Evolutionary conservation across 2,113 vertebrate genomes (phyloP).

Genomic region (Grammomys dolichurus): DNA sequence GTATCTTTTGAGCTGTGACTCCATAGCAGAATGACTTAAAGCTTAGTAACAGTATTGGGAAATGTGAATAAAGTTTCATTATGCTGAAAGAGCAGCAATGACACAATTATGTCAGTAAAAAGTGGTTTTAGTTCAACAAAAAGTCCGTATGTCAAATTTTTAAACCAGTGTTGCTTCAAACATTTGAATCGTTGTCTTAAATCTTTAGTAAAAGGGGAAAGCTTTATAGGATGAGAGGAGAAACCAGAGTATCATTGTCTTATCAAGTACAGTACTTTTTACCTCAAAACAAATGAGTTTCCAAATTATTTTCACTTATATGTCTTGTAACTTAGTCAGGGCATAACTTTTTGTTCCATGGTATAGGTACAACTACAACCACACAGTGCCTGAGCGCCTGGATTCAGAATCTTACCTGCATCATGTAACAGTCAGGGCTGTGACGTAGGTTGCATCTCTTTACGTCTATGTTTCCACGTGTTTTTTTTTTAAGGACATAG

Average conservation of each 20-base stretch:
- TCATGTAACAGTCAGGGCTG: neutral
- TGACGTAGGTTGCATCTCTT: neutral
- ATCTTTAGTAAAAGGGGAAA: no score
- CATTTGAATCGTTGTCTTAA: neutral
- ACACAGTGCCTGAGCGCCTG: neutral
- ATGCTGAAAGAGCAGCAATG: neutral
- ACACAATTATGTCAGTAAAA: slow-evolving; percentile 20
- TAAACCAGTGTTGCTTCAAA: neutral
- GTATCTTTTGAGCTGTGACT: no score
- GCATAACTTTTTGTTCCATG: neutral
- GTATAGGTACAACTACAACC: neutral
- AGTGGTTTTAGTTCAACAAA: neutral
- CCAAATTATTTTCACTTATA: neutral
- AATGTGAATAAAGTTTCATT: neutral
- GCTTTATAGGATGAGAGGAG: no score
- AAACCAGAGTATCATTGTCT: neutral
- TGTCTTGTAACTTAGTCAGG: neutral
- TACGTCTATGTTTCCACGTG: neutral
- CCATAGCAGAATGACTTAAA: no score
- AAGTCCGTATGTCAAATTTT: neutral
- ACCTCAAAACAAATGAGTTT: neutral
- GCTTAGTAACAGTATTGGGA: neutral
- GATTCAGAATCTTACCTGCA: neutral
- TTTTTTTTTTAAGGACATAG: neutral
- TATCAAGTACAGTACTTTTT: neutral